Evolutionary conservation across 2,797 vertebrate species (phyloP).

Genomic region (Leuciscus waleckii): DNA sequence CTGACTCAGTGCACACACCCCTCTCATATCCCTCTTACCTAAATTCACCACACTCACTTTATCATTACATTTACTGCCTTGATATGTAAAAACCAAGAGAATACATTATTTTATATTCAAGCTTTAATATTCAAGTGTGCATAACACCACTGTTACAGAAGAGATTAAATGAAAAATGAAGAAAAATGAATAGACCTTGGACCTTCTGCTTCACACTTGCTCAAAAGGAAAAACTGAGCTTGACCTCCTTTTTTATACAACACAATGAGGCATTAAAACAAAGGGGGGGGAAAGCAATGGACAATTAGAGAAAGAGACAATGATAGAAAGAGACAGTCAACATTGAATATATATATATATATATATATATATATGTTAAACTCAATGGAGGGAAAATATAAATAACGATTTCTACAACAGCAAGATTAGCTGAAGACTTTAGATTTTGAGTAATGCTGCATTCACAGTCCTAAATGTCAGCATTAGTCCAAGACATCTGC

Average conservation of each 20-base stretch:
- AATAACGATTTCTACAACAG: not conserved
- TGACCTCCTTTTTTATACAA: slow-evolving; percentile 47
- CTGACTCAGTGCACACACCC: slow-evolving; percentile 15
- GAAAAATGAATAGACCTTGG: not conserved
- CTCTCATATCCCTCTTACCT: slow-evolving; percentile 13
- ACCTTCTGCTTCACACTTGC: slow-evolving; percentile 11
- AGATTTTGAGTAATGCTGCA: not conserved
- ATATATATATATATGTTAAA: too few species aligned
- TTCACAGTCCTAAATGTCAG: not conserved
- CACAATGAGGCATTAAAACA: slow-evolving; percentile 24
- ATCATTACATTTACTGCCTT: not conserved
- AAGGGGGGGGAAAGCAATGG: not conserved
- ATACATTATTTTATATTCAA: not conserved
- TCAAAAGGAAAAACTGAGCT: slow-evolving; percentile 22
- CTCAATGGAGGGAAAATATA: not conserved
- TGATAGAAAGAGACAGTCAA: slow-evolving; percentile 11
- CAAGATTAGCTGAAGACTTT: not conserved
- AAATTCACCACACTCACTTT: slow-evolving; percentile 41
- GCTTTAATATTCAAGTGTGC: not conserved
- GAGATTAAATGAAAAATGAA: not conserved
- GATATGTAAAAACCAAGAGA: slow-evolving; percentile 1
- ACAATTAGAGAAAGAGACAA: slow-evolving; percentile 6
- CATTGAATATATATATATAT: too few species aligned
- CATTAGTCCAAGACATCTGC: not conserved
- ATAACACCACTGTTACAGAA: not conserved